These are phyloP conservation scores for Ophioninae sp. DNA, from an alignment of 2,888 invertebrate species.

Conservation along the genomic window DNA sequence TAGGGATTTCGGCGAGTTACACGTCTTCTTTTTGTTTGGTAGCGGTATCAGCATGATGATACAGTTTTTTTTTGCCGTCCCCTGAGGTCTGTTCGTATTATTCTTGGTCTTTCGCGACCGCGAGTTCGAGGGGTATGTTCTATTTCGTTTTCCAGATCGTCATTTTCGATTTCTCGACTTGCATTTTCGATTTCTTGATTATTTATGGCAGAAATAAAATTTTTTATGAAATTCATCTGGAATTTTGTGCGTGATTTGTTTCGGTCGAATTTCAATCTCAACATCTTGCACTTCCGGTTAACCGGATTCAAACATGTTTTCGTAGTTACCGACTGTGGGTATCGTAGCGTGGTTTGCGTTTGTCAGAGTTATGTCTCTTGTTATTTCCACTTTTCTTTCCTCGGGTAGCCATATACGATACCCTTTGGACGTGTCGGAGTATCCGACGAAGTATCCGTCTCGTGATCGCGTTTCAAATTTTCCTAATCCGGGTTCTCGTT, in stretches of 20 bases:
- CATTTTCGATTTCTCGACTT: too few relatives aligned
- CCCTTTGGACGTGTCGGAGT: slow-evolving; percentile 53
- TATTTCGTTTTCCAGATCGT: too few relatives aligned
- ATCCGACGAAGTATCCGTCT: slow-evolving; percentile 56
- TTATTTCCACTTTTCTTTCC: slow-evolving; percentile 47
- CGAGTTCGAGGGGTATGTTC: too few relatives aligned
- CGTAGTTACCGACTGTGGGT: neutral
- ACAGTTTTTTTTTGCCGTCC: neutral
- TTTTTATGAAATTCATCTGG: neutral
- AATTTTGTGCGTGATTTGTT: too few relatives aligned
- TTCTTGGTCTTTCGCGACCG: too few relatives aligned
- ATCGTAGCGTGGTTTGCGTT: too few relatives aligned
- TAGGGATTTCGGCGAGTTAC: too few relatives aligned
- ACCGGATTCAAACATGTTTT: slow-evolving; percentile 36
- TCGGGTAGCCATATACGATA: slow-evolving; percentile 55
- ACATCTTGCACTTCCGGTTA: slow-evolving; percentile 3
- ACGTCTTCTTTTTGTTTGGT: too few relatives aligned
- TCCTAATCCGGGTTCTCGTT: slow-evolving; percentile 32
- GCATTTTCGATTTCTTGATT: too few relatives aligned
- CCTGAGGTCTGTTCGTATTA: too few relatives aligned
- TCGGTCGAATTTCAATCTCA: too few relatives aligned
- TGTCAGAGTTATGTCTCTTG: slow-evolving; percentile 42
- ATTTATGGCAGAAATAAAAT: neutral
- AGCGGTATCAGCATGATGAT: too few relatives aligned
- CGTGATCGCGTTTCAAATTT: slow-evolving; percentile 56